Conservation (phyloP, 1,140 invertebrate genomes). For the Aphaenogaster ashmeadi region DNA sequence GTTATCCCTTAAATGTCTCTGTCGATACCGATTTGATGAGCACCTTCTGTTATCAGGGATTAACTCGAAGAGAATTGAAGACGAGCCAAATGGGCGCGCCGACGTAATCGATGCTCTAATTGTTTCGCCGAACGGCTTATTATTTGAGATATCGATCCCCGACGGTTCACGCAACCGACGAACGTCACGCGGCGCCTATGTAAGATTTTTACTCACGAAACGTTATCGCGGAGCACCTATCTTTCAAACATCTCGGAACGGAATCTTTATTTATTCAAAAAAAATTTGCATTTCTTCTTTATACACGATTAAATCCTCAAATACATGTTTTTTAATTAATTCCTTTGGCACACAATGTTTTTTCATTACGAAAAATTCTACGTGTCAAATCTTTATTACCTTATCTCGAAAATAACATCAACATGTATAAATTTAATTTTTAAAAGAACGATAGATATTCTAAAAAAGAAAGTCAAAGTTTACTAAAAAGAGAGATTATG, state of each 20-base stretch:
- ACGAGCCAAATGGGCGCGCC: conserved; percentile 56
- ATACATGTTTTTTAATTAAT: conserved; percentile 8
- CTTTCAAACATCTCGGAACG: background rate
- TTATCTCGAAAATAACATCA: background rate
- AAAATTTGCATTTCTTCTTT: background rate
- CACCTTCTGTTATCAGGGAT: conserved; percentile 54
- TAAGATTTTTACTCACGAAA: conserved; percentile 8
- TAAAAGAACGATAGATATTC: background rate
- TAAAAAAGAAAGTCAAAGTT: background rate
- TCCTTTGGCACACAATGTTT: background rate
- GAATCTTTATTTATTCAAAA: background rate
- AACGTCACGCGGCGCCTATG: conserved; percentile 33
- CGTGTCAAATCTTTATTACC: background rate
- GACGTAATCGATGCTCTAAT: conserved; percentile 61
- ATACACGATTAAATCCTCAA: background rate
- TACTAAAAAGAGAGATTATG: background rate
- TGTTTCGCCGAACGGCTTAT: conserved; percentile 62
- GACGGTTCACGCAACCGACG: conserved; percentile 54
- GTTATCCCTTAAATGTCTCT: conserved; percentile 55
- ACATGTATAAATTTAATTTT: background rate
- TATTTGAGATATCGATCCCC: conserved; percentile 57
- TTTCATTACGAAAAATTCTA: background rate
- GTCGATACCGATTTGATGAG: conserved; percentile 58
- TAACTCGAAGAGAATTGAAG: conserved; percentile 61
- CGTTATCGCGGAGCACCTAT: background rate